Base-by-base conservation (phyloP, 2,888 invertebrate species). In the Eupsilia transversa region DNA sequence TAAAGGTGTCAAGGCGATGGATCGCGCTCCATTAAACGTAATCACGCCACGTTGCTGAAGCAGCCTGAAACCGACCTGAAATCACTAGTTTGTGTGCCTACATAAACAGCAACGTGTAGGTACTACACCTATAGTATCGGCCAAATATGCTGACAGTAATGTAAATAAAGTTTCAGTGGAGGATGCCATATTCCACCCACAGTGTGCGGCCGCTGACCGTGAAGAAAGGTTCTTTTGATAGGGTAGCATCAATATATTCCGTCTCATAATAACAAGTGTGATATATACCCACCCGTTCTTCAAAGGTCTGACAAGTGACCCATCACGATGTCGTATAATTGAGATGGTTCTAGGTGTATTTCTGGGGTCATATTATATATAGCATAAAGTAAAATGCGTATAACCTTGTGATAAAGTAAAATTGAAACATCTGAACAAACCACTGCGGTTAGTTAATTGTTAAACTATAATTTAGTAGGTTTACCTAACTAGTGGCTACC, bases 1-100 rank as follows among this genome's bases (percentile, higher is more conserved):
- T 83, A 85, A 86, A 69, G 71, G 76, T 81, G 86, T 86, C 86
- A 86, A 86, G 86, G 86, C 65, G 61, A 73, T 46, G 69, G 46
- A 74, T 57, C 74, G 73, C 74, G 80, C 68, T 38, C 77, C 69
- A 33, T 67, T 49, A 57, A 76, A 52, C 72, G 27, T 59, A 38
- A 79, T 76, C 72, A 79, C 72, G 82, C 72, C 57, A 60, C 63
- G 33, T 27, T 52, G 49, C 79, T 70, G 46, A 33, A 46, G 12
- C 70, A 7, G 67, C 30, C 65, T 43, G 27, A 49, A 60, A 23
- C 41, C 23, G 56, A 69, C 61, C 74, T 57, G 30, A 33, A 72
- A 52, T 46, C 17, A 69, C 33, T 27, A 33, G 54, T 49, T 57
- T 63, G 46, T 52, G 52, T 46, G 38, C 38, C 12, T 12, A 52